These are phyloP conservation scores for Epinephelus cyanopodus DNA, from an alignment of 2,113 vertebrate genomes.

Conservation along the genomic window DNA sequence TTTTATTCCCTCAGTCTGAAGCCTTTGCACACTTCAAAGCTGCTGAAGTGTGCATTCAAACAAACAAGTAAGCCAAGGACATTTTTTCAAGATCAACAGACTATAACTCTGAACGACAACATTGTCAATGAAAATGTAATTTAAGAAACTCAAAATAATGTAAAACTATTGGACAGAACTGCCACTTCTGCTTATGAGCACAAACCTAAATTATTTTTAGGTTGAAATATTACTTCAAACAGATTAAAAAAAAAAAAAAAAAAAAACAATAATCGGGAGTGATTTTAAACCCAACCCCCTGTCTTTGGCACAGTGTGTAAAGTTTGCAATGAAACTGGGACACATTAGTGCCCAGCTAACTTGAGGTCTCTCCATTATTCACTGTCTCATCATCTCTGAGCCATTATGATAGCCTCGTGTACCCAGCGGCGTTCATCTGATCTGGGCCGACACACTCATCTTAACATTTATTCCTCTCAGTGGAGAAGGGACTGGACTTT, in stretches of 20 bases:
- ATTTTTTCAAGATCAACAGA: slow-evolving; percentile 3
- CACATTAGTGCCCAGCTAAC: slow-evolving; percentile 47
- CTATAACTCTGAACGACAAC: not conserved
- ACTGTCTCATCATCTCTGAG: slow-evolving; percentile 48
- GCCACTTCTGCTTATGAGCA: not conserved
- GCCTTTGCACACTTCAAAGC: slow-evolving; percentile 44
- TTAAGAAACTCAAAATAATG: not conserved
- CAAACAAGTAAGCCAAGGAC: slow-evolving; percentile 11
- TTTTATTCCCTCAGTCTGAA: slow-evolving; percentile 36
- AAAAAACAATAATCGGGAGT: not conserved
- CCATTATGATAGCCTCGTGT: slow-evolving; percentile 46
- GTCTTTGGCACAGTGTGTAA: slow-evolving; percentile 4
- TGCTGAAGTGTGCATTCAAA: slow-evolving; percentile 48
- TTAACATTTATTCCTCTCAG: slow-evolving; percentile 34
- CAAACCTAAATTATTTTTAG: not conserved
- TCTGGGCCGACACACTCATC: slow-evolving; percentile 31
- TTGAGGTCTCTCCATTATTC: slow-evolving; percentile 49
- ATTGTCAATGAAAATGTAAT: not conserved
- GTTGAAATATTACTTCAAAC: not conserved
- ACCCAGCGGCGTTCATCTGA: slow-evolving; percentile 53
- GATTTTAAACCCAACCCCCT: not conserved
- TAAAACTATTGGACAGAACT: no score
- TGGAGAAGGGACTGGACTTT: slow-evolving; percentile 15
- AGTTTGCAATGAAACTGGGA: slow-evolving; percentile 46
- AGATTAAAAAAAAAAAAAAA: not conserved